Evolutionary conservation across 2,797 vertebrate species (phyloP).

Genomic region (Thaleichthys pacificus): DNA sequence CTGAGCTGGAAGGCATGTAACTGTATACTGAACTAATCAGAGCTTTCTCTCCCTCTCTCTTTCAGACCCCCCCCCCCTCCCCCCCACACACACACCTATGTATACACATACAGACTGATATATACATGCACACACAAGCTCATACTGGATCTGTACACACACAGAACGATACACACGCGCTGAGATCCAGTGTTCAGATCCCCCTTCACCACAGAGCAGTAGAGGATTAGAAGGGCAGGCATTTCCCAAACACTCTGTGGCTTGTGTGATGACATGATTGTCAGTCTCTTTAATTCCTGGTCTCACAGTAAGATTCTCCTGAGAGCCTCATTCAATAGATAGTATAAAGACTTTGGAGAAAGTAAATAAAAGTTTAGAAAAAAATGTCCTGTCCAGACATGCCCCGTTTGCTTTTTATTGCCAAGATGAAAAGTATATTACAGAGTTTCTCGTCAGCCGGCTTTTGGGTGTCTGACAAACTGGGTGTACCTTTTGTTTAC

Average conservation of each 20-base stretch:
- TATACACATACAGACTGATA: conserved; percentile 4
- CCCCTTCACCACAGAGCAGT: conserved; percentile 55
- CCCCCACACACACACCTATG: conserved; percentile 31
- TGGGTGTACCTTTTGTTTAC: conserved; percentile 43
- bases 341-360: conserved; percentile 40
- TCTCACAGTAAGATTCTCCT: conserved; percentile 39
- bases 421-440: conserved; percentile 56
- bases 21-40: conserved; percentile 47
- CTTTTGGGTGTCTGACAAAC: conserved; percentile 15
- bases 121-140: background rate
- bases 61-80: background rate
- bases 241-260: conserved; percentile 62
- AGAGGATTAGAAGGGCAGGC: conserved; percentile 63
- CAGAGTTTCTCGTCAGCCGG: conserved; percentile 55
- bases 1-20: conserved; percentile 59
- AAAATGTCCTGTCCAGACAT: conserved; percentile 51
- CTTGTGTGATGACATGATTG: conserved; percentile 68
- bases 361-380: conserved; percentile 58
- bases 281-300: conserved; percentile 60
- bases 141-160: conserved; percentile 6
- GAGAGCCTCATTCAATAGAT: conserved; percentile 31
- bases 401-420: conserved; percentile 57
- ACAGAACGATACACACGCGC: background rate
- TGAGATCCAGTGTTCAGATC: conserved; percentile 43
- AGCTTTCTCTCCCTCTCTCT: conserved; percentile 35